phyloP scores from a whole-genome alignment of 2,797 vertebrate species.

The Crax fasciolata region DNA sequence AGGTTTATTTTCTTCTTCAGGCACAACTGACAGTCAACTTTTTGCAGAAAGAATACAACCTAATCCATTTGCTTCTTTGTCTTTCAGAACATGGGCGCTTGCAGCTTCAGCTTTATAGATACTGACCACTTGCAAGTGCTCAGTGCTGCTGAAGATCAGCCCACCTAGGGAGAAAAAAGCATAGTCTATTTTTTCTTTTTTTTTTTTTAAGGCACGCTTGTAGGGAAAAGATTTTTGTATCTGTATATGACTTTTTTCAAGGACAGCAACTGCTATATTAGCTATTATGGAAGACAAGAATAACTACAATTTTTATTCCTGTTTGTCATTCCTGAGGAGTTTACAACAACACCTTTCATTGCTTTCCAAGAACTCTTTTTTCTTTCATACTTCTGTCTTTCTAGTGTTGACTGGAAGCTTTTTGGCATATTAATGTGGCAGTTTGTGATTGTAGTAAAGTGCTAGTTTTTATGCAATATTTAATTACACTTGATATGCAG shows the following conservation, averaged over 20 bases:
- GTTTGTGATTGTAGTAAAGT: neutral
- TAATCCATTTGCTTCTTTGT: neutral
- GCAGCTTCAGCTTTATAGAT: neutral
- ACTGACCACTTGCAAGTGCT: neutral
- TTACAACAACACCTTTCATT: slow-evolving; percentile 4
- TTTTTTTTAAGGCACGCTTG: neutral
- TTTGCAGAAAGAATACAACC: neutral
- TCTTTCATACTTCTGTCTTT: slow-evolving; percentile 26
- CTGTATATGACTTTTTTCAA: neutral
- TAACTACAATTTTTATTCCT: neutral
- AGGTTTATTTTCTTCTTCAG: neutral
- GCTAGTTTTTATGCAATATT: neutral
- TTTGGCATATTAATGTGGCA: slow-evolving; percentile 26
- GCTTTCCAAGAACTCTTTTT: slow-evolving; percentile 24
- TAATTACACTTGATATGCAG: neutral
- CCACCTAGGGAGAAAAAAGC: neutral
- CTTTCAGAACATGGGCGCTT: neutral
- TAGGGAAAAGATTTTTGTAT: neutral
- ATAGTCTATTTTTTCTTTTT: neutral
- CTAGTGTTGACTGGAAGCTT: slow-evolving; percentile 41
- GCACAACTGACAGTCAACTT: neutral
- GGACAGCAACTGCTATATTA: neutral
- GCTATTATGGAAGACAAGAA: neutral
- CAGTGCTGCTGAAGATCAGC: neutral
- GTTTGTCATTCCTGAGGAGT: neutral